Conservation (phyloP, 1,140 invertebrate genomes). For the Cotesia vestalis region DNA sequence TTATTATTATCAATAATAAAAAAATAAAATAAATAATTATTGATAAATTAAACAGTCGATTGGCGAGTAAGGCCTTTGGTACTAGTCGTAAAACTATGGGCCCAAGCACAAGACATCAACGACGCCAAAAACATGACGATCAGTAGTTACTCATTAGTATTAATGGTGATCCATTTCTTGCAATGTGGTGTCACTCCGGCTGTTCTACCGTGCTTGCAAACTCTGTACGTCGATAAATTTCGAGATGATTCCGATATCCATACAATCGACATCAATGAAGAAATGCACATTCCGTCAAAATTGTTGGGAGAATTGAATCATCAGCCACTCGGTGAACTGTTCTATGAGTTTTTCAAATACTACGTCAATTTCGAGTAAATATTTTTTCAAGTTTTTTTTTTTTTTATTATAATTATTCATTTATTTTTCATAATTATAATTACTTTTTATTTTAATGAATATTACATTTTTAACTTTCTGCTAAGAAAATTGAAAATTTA, state of each 20-base stretch:
- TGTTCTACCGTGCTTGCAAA: slow-evolving; percentile 89
- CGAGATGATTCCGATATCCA: slow-evolving; percentile 68
- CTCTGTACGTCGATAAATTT: slow-evolving; percentile 79
- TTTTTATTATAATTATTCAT: too few relatives aligned
- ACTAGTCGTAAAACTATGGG: slow-evolving; percentile 93
- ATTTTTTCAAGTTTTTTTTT: slow-evolving; percentile 17
- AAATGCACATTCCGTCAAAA: slow-evolving; percentile 62
- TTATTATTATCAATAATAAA: slow-evolving; percentile 1
- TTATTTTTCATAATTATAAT: too few relatives aligned
- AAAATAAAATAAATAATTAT: slow-evolving; percentile 45
- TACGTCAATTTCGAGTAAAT: slow-evolving; percentile 87
- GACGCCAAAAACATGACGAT: slow-evolving; percentile 95
- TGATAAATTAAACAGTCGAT: slow-evolving; percentile 77
- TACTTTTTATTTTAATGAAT: too few relatives aligned
- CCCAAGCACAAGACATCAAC: slow-evolving; percentile 92
- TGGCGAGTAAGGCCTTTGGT: slow-evolving; percentile 93
- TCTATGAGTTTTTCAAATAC: slow-evolving; percentile 89
- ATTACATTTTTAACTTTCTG: too few relatives aligned
- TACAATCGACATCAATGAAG: slow-evolving; percentile 72
- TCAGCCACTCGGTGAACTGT: slow-evolving; percentile 84
- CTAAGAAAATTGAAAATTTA: too few relatives aligned
- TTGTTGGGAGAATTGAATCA: slow-evolving; percentile 66
- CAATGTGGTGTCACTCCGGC: slow-evolving; percentile 87
- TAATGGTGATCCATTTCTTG: slow-evolving; percentile 97
- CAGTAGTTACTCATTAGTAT: slow-evolving; percentile 93